Conservation (phyloP, 2,797 vertebrate genomes). For the Halcyon leucocephala region DNA sequence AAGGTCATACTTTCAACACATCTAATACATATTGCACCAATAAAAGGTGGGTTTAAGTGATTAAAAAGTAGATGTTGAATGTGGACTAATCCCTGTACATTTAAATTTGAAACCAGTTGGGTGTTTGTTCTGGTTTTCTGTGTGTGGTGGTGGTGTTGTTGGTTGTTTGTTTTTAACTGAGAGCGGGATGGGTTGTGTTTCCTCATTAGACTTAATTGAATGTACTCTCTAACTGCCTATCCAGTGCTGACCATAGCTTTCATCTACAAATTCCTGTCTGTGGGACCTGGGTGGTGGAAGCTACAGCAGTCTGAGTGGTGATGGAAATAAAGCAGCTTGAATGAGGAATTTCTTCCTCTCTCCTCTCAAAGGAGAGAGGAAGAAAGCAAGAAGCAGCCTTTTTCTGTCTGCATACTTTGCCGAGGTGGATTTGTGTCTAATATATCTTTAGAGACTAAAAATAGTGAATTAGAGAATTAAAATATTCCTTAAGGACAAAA, state of each 20-base stretch:
- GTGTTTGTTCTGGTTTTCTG: accelerated
- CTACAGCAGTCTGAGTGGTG: background rate
- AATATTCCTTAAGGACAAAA: background rate
- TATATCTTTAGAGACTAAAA: background rate
- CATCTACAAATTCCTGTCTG: background rate
- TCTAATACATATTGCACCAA: background rate
- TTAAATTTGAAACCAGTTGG: background rate
- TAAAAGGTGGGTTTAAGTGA: background rate
- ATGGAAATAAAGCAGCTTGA: background rate
- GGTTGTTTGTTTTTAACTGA: background rate
- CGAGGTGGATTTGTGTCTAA: background rate
- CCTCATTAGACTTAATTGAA: background rate
- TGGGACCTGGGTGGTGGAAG: background rate
- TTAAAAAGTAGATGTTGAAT: background rate
- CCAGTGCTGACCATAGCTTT: background rate
- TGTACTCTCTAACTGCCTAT: background rate
- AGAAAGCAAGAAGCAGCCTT: background rate
- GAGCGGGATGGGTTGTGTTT: background rate
- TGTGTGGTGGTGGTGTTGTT: background rate
- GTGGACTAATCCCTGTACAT: background rate
- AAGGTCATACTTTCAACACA: background rate
- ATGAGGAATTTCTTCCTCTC: background rate
- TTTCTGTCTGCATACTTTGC: background rate
- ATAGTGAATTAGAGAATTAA: background rate
- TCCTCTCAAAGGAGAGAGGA: background rate